Percentiles rank a stretch among this genome's conserved stretches.
Conservation (phyloP, 2,113 vertebrate genomes). For the Macquaria ambigua region DNA sequence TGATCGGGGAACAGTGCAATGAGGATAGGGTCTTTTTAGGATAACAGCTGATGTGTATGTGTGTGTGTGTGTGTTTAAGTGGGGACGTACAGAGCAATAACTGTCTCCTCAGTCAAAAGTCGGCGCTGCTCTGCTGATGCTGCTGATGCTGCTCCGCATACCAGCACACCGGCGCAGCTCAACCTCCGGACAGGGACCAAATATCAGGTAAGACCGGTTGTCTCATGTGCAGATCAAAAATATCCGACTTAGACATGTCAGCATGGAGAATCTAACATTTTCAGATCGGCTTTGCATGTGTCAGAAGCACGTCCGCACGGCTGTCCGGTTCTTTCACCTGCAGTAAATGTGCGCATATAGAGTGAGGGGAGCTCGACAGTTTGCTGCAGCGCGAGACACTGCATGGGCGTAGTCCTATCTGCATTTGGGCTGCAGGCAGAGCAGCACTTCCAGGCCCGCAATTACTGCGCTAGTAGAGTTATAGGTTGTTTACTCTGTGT, state of each 20-base stretch:
- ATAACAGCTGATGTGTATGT: background rate
- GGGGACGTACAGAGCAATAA: background rate
- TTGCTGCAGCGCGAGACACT: constrained; percentile 67
- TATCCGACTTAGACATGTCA: background rate
- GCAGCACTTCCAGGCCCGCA: constrained; percentile 25
- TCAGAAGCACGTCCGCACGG: background rate
- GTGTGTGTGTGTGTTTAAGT: constrained; percentile 18
- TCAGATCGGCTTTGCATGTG: background rate
- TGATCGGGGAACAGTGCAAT: background rate
- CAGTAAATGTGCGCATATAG: constrained; percentile 10
- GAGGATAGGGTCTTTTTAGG: background rate
- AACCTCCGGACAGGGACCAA: background rate
- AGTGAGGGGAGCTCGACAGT: background rate
- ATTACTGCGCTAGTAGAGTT: background rate
- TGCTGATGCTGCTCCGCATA: constrained; percentile 37
- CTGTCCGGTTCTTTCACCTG: background rate
- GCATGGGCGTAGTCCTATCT: constrained; percentile 74
- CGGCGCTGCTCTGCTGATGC: constrained; percentile 11
- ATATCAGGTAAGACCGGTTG: constrained; percentile 38
- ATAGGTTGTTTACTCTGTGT: background rate
- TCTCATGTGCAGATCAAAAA: background rate
- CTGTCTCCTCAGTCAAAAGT: background rate
- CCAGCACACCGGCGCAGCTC: constrained; percentile 18
- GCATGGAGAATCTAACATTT: background rate
- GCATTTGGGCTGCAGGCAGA: constrained; percentile 50